Evolutionary conservation across 2,797 vertebrate species (phyloP).

Genomic region (Cynodonichthys magdalenae): DNA sequence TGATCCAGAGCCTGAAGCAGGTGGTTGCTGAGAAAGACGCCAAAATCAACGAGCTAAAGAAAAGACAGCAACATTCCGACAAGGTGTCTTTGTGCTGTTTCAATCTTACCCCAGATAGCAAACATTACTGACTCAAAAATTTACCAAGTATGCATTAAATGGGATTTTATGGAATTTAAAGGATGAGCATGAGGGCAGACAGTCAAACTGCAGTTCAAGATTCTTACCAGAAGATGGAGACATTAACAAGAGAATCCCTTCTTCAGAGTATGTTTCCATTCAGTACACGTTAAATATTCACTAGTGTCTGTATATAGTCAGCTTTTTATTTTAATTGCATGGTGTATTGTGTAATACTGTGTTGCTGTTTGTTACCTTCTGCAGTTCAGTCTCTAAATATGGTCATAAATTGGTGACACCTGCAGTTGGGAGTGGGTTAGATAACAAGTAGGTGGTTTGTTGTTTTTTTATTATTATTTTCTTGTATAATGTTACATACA

Average conservation of each 20-base stretch:
- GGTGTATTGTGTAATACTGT: no score
- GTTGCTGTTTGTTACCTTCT: slow-evolving; percentile 10
- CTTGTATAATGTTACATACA: neutral
- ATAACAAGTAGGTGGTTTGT: slow-evolving; percentile 55
- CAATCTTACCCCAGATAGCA: neutral
- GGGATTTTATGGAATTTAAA: slow-evolving; percentile 36
- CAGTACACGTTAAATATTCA: neutral
- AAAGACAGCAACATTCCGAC: slow-evolving; percentile 70
- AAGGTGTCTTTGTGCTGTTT: slow-evolving; percentile 70
- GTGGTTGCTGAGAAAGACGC: slow-evolving; percentile 82
- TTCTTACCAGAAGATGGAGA: slow-evolving; percentile 65
- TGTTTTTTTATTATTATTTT: neutral
- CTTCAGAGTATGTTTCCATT: slow-evolving; percentile 72
- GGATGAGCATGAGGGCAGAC: slow-evolving; percentile 41
- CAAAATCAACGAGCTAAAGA: slow-evolving; percentile 81
- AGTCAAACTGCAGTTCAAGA: slow-evolving; percentile 43
- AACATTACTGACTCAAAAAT: neutral
- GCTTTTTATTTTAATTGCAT: neutral
- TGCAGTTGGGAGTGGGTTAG: slow-evolving; percentile 44
- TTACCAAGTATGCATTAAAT: slow-evolving; percentile 1
- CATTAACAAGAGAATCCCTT: slow-evolving; percentile 56
- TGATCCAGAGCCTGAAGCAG: slow-evolving; percentile 80
- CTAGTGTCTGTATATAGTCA: neutral
- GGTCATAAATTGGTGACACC: slow-evolving; percentile 85
- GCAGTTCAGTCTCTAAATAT: slow-evolving; percentile 80